Evolutionary conservation across 2,797 vertebrate genomes (phyloP).

Genomic region (Ciconia nigra): DNA sequence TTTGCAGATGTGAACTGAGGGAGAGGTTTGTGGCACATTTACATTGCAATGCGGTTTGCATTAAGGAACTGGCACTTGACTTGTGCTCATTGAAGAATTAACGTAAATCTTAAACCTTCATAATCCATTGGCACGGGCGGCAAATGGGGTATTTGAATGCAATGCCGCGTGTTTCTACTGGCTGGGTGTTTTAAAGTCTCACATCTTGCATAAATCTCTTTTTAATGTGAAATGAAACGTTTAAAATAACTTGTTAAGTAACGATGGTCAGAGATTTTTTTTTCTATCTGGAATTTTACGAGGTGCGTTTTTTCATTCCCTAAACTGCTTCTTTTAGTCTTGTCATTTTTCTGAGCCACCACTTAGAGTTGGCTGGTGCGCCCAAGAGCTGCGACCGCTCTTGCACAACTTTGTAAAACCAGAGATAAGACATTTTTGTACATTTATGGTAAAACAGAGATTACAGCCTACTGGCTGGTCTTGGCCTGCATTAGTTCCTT

Average conservation of each 20-base stretch:
- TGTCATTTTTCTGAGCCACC: constrained; percentile 29
- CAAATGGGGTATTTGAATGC: background rate
- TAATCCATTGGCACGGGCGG: background rate
- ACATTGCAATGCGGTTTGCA: background rate
- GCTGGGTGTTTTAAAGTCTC: constrained; percentile 15
- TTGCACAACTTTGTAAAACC: constrained; percentile 17
- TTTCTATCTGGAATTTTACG: background rate
- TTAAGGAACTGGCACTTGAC: constrained; percentile 46
- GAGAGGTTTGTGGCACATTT: constrained; percentile 27
- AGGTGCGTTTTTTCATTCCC: background rate
- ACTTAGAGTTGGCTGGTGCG: background rate
- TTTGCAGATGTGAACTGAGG: constrained; percentile 65
- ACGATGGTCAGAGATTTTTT: background rate
- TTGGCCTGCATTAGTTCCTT: constrained; percentile 46
- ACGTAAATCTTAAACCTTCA: background rate
- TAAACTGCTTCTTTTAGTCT: background rate
- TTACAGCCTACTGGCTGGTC: constrained; percentile 39
- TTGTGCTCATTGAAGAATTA: constrained; percentile 5
- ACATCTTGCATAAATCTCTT: background rate
- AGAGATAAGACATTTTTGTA: constrained; percentile 68
- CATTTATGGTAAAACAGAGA: constrained; percentile 70
- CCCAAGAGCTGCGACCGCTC: background rate
- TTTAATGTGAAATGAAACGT: background rate
- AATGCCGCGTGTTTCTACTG: background rate
- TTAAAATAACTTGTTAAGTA: constrained; percentile 35